phyloP scores from a whole-genome alignment of 2,888 invertebrate genomes.

The Eutolmus rufibarbis region DNA sequence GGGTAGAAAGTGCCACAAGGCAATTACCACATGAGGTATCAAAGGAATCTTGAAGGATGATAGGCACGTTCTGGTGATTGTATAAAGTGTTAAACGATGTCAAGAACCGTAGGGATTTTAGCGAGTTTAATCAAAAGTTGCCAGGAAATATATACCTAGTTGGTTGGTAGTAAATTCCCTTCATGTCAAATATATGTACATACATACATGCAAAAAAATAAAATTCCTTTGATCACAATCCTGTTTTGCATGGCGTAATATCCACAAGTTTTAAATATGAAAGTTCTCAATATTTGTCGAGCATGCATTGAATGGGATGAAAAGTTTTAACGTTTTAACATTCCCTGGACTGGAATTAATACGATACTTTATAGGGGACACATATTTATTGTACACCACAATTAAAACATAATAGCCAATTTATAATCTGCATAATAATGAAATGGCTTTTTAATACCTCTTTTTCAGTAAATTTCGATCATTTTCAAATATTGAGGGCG shows the following conservation, averaged over 20 bases:
- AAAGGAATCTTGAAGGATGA: not conserved
- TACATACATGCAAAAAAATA: not conserved
- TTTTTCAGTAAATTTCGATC: constrained; percentile 80
- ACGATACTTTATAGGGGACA: not conserved
- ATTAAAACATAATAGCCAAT: not conserved
- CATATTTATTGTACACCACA: not conserved
- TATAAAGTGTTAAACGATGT: not conserved
- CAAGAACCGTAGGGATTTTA: not conserved
- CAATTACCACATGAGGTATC: not conserved
- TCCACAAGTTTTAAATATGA: constrained; percentile 13
- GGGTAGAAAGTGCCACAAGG: not conserved
- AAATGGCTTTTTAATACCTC: constrained; percentile 48
- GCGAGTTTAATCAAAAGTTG: not conserved
- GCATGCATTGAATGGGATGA: not conserved
- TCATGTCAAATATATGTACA: not conserved
- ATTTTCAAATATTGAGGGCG: constrained; percentile 83
- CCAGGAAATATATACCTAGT: not conserved
- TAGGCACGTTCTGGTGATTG: not conserved
- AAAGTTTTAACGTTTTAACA: not conserved
- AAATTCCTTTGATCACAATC: not conserved
- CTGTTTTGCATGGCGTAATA: not conserved
- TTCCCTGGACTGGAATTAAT: no score
- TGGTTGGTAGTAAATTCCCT: not conserved
- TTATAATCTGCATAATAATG: not conserved
- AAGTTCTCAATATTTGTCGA: not conserved